Percentiles rank a stretch among this genome's conserved stretches.
Conservation (phyloP, 2,113 vertebrate species). For the Redunca redunca region DNA sequence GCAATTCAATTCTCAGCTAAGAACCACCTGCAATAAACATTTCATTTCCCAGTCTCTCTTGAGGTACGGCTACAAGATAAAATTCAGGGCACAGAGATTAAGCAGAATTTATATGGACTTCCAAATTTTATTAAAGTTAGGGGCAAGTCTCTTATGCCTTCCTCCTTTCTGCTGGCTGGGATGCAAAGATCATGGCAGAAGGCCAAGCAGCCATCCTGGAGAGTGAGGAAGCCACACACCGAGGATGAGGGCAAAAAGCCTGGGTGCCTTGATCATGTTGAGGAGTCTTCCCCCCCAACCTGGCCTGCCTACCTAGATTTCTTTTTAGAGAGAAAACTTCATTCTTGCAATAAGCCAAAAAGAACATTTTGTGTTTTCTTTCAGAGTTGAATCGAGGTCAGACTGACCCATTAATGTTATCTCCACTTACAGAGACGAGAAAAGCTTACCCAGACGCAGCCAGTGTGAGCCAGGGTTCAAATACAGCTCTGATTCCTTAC, state of each 20-base stretch:
- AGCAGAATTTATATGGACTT: neutral
- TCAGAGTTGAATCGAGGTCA: neutral
- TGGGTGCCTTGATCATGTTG: neutral
- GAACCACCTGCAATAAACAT: neutral
- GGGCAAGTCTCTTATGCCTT: neutral
- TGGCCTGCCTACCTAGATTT: neutral
- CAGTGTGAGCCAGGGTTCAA: neutral
- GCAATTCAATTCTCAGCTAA: neutral
- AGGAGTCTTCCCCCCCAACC: neutral
- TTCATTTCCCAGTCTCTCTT: constrained; percentile 18
- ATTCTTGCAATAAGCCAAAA: neutral
- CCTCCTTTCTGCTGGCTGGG: neutral
- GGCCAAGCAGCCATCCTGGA: neutral
- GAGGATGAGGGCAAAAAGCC: neutral
- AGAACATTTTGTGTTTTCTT: neutral
- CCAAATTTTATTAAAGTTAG: neutral
- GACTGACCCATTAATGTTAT: neutral
- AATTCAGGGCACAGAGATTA: neutral
- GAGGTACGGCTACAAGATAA: neutral
- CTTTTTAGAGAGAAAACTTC: neutral
- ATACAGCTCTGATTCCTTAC: neutral
- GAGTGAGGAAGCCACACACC: neutral
- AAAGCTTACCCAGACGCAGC: neutral
- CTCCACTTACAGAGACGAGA: neutral
- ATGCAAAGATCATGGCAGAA: neutral